Base-by-base conservation (phyloP, 2,888 invertebrate genomes). In the Agonopterix arenella region DNA sequence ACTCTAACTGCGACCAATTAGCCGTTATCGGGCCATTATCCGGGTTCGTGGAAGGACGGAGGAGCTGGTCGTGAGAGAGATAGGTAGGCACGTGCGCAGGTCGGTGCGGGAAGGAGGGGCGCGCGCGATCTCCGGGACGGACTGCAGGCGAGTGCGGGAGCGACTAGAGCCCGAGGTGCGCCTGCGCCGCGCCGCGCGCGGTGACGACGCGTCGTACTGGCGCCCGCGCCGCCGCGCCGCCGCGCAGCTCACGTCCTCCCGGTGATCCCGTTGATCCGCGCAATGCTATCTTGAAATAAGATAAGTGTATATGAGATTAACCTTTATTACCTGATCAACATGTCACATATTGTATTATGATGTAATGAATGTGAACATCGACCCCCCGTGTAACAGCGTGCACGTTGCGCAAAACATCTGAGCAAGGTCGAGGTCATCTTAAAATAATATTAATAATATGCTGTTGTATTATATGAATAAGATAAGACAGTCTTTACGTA, bases 11-110 rank as follows among this genome's bases (percentile, higher is more conserved):
- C 52, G 70, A 74, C 4, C 44, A 49, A 36, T 47, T 44, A 50
- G 68, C 53, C 57, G 57, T 70, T 82, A 83, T 79, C 78, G 71
- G 68, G 59, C 62, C 85, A 85, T 84, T 76, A 80, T 80, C 62
- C 58, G 53, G 50, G 60, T 74, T 75, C 74, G 66, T 56, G 70
- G 76, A 73, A 78, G 70, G 59, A 60, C 63, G 70, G 66, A 53
- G 61, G 67, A 53, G 57, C 48, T 52, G 57, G 51, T 55, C 51
- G 57, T 53, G 62, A 65, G 61, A 62, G 62, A 62, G 57, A 60
- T 57, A 57, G 57, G 57, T 50, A 54, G 60, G 57, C 73, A 74
- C 73, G 76, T 73, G 74, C 57, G 54, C 55, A 51, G 55, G 44
- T 50, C 52, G 53, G 52, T 51, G 55, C 49, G 54, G 58, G 49